Percentiles rank a stretch among this genome's conserved stretches.
Evolutionary conservation across 2,113 vertebrate species (phyloP).

Genomic region (Seriola quinqueradiata): DNA sequence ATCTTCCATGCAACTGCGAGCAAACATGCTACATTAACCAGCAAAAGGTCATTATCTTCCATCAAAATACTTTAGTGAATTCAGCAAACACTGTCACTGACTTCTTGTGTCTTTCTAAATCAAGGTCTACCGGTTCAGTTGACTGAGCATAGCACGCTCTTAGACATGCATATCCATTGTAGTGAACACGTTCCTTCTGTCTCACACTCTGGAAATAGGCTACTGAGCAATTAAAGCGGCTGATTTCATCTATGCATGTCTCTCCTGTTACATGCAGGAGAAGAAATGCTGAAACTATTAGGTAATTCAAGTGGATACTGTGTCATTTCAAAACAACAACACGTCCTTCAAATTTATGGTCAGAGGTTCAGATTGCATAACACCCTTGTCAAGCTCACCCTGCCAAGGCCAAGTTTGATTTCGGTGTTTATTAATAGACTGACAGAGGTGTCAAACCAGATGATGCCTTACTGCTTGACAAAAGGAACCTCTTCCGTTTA

Average conservation of each 20-base stretch:
- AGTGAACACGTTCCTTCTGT: constrained; percentile 76
- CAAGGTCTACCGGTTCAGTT: constrained; percentile 34
- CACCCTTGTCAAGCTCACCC: constrained; percentile 47
- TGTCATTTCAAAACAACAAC: constrained; percentile 48
- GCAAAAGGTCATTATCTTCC: constrained; percentile 49
- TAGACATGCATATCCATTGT: constrained; percentile 59
- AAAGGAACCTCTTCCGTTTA: constrained; percentile 13
- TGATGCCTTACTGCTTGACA: constrained; percentile 16
- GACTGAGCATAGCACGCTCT: constrained; percentile 48
- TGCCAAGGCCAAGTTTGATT: constrained; percentile 62
- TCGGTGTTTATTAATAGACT: constrained; percentile 74
- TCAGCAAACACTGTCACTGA: constrained; percentile 26
- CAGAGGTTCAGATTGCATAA: constrained; percentile 67
- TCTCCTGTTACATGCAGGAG: constrained; percentile 36
- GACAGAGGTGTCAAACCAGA: constrained; percentile 43
- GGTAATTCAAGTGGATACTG: not conserved
- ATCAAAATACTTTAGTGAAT: constrained; percentile 27
- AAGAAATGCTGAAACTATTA: constrained; percentile 31
- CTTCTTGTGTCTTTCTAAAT: constrained; percentile 44
- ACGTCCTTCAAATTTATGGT: constrained; percentile 52
- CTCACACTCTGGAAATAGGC: constrained; percentile 60
- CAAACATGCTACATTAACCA: constrained; percentile 28
- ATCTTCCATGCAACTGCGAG: constrained; percentile 15
- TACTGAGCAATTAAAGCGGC: constrained; percentile 54
- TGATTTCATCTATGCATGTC: constrained; percentile 53